These are phyloP conservation scores for Falco punctatus DNA, from an alignment of 2,113 vertebrate species.

Conservation along the genomic window DNA sequence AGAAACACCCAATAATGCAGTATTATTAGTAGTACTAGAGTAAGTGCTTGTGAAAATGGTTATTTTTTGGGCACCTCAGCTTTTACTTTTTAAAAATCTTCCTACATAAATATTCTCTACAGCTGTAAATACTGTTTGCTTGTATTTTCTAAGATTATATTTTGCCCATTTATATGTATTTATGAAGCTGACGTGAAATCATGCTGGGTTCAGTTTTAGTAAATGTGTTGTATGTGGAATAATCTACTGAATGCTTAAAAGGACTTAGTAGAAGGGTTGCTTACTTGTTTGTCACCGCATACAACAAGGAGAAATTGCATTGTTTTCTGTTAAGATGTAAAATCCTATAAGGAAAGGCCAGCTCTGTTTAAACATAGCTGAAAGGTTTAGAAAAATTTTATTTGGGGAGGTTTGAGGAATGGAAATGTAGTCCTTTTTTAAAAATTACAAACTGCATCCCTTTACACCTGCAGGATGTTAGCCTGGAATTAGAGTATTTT, in stretches of 20 bases:
- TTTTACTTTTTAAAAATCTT: not conserved
- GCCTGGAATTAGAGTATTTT: not conserved
- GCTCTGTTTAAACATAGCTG: not conserved
- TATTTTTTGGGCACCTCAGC: not conserved
- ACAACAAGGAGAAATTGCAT: not conserved
- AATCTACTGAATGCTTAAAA: not conserved
- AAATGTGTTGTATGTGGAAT: not conserved
- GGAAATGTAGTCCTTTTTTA: not conserved
- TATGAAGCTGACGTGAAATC: not conserved
- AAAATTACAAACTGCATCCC: not conserved
- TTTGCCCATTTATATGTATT: not conserved
- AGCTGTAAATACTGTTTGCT: not conserved
- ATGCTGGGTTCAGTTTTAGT: not conserved
- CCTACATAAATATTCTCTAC: not conserved
- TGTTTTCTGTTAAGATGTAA: not conserved
- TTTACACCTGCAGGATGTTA: not conserved
- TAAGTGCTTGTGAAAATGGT: not conserved
- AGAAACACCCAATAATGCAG: not conserved
- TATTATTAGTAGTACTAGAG: not conserved
- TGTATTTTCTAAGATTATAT: not conserved
- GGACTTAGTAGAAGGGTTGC: not conserved
- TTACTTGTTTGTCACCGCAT: not conserved
- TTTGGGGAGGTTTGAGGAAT: not conserved
- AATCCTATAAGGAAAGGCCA: conserved; percentile 5
- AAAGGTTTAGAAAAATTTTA: not conserved